Conservation (phyloP, 2,888 invertebrate genomes). For the Tinea semifulvella region DNA sequence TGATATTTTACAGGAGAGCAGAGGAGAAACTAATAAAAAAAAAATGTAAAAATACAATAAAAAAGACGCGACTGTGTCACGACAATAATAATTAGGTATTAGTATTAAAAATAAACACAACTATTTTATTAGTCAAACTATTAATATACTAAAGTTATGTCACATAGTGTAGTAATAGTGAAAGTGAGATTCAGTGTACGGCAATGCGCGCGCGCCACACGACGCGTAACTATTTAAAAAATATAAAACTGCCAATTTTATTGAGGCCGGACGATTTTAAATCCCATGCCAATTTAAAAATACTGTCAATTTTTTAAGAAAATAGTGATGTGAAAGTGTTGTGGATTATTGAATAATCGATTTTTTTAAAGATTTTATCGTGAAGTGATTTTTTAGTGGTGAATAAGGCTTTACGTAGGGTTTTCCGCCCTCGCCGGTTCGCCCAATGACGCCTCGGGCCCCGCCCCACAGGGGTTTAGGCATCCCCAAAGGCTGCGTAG, state of each 20-base stretch:
- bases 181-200: slow-evolving; percentile 2
- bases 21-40: neutral
- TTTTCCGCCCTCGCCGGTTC: slow-evolving; percentile 40
- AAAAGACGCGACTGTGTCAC: neutral
- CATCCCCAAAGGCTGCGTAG: slow-evolving; percentile 39
- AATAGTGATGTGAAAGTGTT: slow-evolving; percentile 1
- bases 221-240: neutral
- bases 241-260: neutral
- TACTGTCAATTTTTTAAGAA: neutral
- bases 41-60: neutral
- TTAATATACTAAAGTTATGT: neutral
- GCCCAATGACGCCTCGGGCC: slow-evolving; percentile 53
- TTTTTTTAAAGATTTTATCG: neutral
- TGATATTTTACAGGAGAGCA: neutral
- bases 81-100: slow-evolving; percentile 3
- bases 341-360: neutral
- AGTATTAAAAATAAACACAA: slow-evolving; percentile 5
- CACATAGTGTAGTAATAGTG: neutral
- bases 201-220: neutral
- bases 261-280: too few species aligned
- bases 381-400: slow-evolving; percentile 8
- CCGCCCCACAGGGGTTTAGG: slow-evolving; percentile 40
- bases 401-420: slow-evolving; percentile 4
- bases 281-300: too few species aligned
- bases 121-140: slow-evolving; percentile 1